These are phyloP conservation scores for Toxotes lorentzi DNA, from an alignment of 2,797 vertebrate genomes.

Conservation along the genomic window DNA sequence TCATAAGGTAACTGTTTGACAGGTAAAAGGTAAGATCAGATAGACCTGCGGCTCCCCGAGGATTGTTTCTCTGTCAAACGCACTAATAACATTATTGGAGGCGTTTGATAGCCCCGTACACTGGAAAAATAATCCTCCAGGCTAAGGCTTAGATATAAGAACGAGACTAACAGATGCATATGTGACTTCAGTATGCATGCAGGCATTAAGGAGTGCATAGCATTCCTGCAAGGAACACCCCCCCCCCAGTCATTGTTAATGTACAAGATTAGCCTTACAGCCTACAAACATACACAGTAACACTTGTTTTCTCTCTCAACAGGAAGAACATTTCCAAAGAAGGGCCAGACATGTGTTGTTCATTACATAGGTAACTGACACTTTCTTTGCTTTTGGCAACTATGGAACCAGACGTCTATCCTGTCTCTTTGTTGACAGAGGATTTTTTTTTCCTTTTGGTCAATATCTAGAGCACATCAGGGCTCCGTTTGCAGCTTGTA, in stretches of 20 bases:
- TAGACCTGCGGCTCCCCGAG: too few relatives aligned
- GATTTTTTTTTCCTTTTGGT: constrained; percentile 24
- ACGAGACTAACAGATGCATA: constrained; percentile 20
- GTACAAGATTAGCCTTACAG: constrained; percentile 33
- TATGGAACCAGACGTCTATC: constrained; percentile 24
- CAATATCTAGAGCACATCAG: not conserved
- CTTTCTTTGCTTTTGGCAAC: constrained; percentile 3
- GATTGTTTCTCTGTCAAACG: not conserved
- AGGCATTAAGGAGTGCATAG: not conserved
- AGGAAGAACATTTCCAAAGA: constrained; percentile 99
- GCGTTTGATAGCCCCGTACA: constrained; percentile 18
- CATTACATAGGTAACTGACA: constrained; percentile 97
- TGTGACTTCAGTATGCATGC: constrained; percentile 26
- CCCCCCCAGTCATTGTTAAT: constrained; percentile 40
- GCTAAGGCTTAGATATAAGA: constrained; percentile 47
- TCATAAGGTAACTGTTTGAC: not conserved
- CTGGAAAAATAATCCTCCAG: constrained; percentile 11
- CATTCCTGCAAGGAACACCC: constrained; percentile 35
- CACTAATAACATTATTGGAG: constrained; percentile 19
- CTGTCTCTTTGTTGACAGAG: constrained; percentile 24
- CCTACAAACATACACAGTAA: constrained; percentile 38
- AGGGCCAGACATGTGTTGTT: constrained; percentile 97
- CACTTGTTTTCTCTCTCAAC: constrained; percentile 53
- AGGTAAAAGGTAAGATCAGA: not conserved
- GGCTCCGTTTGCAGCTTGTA: not conserved